Base-by-base conservation (phyloP, 2,113 vertebrate genomes). In the Lasiurus cinereus region DNA sequence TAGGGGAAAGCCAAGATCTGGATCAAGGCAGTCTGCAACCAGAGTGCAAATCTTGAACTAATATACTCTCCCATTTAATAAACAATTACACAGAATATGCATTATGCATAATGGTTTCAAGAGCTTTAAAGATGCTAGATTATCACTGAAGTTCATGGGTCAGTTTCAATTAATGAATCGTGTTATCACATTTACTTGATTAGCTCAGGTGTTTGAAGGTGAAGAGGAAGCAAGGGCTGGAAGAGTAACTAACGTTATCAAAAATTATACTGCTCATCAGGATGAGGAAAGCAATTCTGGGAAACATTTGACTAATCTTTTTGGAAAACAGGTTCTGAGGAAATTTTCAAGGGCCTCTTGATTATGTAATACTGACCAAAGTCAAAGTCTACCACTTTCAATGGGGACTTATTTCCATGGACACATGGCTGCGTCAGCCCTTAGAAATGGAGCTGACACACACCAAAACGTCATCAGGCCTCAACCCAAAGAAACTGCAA, bases 261-360 rank as follows among this genome's bases (percentile, higher is more conserved):
- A 77, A 92, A 90, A 50, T 14, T 31, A 48, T 22, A 13, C 0
- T 67, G 56, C 52, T 79, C 24, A 69, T 70, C 46, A 83, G 59
- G 27, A 88, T 89, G 27, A 88, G 39, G 24, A 83, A 64, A 31
- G 50, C 22, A 22, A 19, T 93, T 79, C 69, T 74, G 29, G 50
- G 76, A 92, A 93, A 83, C 14, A 52, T 9, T 0, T 79, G 88
- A 56, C 22, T 64, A 54, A 46, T 82, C 7, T 69, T 83, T 93
- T 33, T 83, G 50, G 33, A 92, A 93, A 93, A 76, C 48, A 62
- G 36, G 11, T 83, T 87, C 87, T 76, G 12, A 92, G 52, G 50
- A 86, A 91, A 89, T 59, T 85, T 85, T 72, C 69, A 59, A 64
- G 39, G 29, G 31, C 12, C 56, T 52, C 18, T 27, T 54, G 29